Evolutionary conservation across 2,113 vertebrate species (phyloP), one percentile per base, ranked within the genome.

Genomic region (Galemys pyrenaicus): DNA sequence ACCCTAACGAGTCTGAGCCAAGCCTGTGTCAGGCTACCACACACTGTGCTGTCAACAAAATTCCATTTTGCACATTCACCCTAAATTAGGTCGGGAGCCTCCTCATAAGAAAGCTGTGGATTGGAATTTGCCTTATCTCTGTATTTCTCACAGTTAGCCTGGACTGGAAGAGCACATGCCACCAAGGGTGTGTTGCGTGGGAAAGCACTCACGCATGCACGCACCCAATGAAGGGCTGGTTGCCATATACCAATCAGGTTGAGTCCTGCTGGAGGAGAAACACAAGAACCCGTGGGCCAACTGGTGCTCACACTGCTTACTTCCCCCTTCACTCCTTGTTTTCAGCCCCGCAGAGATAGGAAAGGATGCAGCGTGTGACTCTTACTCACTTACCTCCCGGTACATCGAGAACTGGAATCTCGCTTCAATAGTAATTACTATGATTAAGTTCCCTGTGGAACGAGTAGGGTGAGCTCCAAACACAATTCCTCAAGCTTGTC

Each of bases 401-500:
- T 83, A 95, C 49, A 79, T 56, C 79, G 78, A 92, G 85, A 97
- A 86, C 51, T 95, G 81, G 70, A 73, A 96, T 98, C 97, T 98
- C 13, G 93, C 70, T 95, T 97, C 95, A 87, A 16, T 77, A 13
- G 49, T 94, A 97, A 97, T 97, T 97, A 96, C 10, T 75, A 46
- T 39, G 49, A 95, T 77, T 96, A 81, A 95, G 64, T 89, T 97
- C 85, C 87, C 87, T 93, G 84, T 75, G 16, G 9, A 96, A 97
- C 95, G 88, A 71, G 90, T 32, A 9, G 96, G 95, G 58, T 87
- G 74, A 91, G 82, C 94, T 96, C 95, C 96, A 91, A 92, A 87
- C 97, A 95, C 90, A 96, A 58, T 92, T 97, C 71, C 32, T 90
- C 35, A 82, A 96, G 35, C 83, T 96, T 97, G 96, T 97, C 97